phyloP scores from a whole-genome alignment of 2,113 vertebrate genomes.

The Potamarius usumacintae region DNA sequence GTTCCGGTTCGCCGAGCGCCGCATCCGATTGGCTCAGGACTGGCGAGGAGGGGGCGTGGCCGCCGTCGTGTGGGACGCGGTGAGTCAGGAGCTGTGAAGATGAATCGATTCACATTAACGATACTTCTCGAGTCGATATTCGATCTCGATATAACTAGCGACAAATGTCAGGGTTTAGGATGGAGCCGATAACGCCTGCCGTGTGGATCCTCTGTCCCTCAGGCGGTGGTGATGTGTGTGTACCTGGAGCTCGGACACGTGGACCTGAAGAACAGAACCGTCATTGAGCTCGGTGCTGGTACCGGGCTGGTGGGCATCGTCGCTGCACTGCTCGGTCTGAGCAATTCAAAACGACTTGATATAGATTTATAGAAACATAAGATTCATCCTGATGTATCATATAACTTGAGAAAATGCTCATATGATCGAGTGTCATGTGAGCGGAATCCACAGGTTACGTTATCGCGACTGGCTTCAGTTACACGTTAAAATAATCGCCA shows the following conservation, averaged over 20 bases:
- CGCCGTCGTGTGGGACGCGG: constrained; percentile 95
- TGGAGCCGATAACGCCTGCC: too few relatives aligned
- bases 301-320: constrained; percentile 94
- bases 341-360: not conserved
- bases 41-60: constrained; percentile 90
- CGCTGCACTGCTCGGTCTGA: constrained; percentile 85
- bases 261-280: constrained; percentile 75
- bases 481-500: not conserved
- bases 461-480: not conserved
- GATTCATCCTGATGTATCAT: too few relatives aligned
- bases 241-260: constrained; percentile 84
- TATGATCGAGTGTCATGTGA: not conserved
- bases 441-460: not conserved
- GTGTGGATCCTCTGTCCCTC: constrained; percentile 47
- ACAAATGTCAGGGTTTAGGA: not conserved
- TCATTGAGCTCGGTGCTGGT: constrained; percentile 91
- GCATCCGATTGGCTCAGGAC: constrained; percentile 81
- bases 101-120: not conserved
- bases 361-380: not conserved
- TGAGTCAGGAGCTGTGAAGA: constrained; percentile 61
- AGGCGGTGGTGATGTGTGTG: constrained; percentile 89
- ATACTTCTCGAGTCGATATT: not conserved
- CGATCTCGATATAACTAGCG: not conserved
- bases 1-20: constrained; percentile 79
- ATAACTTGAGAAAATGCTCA: not conserved